phyloP scores from a whole-genome alignment of 1,140 invertebrate species.

The Galleria mellonella region DNA sequence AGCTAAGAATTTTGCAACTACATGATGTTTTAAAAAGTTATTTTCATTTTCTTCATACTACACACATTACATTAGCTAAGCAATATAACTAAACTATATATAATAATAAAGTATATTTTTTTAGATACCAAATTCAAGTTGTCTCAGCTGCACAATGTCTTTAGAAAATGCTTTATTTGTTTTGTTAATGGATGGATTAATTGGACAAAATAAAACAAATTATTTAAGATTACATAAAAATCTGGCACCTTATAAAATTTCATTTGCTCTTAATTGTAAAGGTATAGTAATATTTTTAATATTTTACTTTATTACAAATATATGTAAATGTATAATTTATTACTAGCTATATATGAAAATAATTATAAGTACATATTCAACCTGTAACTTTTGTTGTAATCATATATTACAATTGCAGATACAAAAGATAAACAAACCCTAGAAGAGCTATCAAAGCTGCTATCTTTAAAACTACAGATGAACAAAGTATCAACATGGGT shows the following conservation, averaged over 20 bases:
- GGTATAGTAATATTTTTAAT: conserved; percentile 47
- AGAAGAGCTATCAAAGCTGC: conserved; percentile 68
- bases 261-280: conserved; percentile 70
- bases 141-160: conserved; percentile 72
- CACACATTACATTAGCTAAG: too few relatives aligned
- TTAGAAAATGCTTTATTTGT: conserved; percentile 77
- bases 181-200: conserved; percentile 76
- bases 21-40: too few relatives aligned
- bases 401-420: conserved; percentile 21
- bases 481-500: conserved; percentile 65
- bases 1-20: too few relatives aligned
- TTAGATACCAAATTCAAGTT: conserved; percentile 2
- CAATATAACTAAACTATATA: too few relatives aligned
- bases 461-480: conserved; percentile 68
- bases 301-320: conserved; percentile 4
- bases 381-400: background rate
- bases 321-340: background rate
- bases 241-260: conserved; percentile 83
- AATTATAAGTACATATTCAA: background rate
- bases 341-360: background rate
- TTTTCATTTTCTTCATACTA: too few relatives aligned
- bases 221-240: conserved; percentile 80
- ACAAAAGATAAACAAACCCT: conserved; percentile 46
- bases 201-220: conserved; percentile 35
- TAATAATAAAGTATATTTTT: too few relatives aligned